Evolutionary conservation across 2,113 vertebrate species (phyloP), one percentile per base, ranked within the genome.

Genomic region (Dendrocopos noguchii): DNA sequence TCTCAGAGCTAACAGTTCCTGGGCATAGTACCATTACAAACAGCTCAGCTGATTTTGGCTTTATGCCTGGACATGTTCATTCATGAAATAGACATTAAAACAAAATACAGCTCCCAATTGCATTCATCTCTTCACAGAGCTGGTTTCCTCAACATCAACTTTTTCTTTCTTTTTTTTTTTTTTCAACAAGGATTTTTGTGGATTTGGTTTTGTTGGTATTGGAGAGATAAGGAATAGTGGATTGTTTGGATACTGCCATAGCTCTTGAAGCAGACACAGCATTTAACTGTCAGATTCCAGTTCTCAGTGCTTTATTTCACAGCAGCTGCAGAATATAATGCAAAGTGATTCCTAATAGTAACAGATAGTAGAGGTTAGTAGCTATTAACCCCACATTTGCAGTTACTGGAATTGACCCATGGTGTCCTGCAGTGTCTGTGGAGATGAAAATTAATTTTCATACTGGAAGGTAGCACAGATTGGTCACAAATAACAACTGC

Each of bases 41-140:
- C 91, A 95, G 60, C 71, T 77, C 28, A 4, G 90, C 73, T 95
- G 90, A 87, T 87, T 91, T 96, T 97, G 94, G 95, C 84, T 90
- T 93, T 80, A 8, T 95, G 86, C 91, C 88, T 94, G 77, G 89
- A 63, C 64, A n/a, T 93, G 42, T 95, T 95, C 95, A 94, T 96
- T 97, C 96, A 97, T 88, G 20, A 95, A 95, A 57, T 57, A 57
- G 21, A 73, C 60, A 19, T 78, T 96, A 81, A 84, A 93, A 70
- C 75, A 95, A 95, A 94, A 88, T 91, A 57, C 56, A 90, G 42
- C 44, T 97, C 94, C 68, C 77, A 84, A 67, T 93, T 96, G 57
- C 76, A 56, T 70, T 72, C 31, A 88, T 94, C 34, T 87, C 72
- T 81, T 88, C 42, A 27, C 88, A 74, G 57, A 76, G n/a, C 53